These are phyloP conservation scores for Agelastica alni DNA, from an alignment of 2,888 invertebrate genomes.

Conservation along the genomic window DNA sequence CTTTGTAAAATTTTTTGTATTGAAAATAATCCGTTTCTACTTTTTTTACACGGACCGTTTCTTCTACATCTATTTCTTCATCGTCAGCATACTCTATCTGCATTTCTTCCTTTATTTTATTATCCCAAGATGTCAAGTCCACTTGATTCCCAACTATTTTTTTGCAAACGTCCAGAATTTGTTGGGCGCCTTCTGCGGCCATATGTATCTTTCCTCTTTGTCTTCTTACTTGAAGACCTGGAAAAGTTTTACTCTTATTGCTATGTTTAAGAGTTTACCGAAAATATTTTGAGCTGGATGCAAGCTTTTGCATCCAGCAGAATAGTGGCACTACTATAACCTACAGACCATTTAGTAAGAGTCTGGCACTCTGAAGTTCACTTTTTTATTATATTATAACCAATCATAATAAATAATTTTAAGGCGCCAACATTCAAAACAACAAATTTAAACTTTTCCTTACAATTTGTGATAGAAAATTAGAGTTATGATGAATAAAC, in stretches of 20 bases:
- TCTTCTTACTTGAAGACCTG: conserved; percentile 65
- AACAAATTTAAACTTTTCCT: too few relatives aligned
- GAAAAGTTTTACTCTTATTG: background rate
- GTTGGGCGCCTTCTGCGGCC: conserved; percentile 83
- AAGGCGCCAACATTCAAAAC: too few relatives aligned
- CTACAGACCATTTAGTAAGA: too few relatives aligned
- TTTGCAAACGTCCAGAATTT: conserved; percentile 77
- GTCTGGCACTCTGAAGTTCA: too few relatives aligned
- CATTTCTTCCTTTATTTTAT: conserved; percentile 82
- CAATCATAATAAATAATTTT: too few relatives aligned
- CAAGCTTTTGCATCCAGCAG: too few relatives aligned
- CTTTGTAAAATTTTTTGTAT: conserved; percentile 73
- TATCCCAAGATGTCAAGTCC: conserved; percentile 79
- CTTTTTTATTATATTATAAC: too few relatives aligned
- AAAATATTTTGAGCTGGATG: too few relatives aligned
- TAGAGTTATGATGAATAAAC: too few relatives aligned
- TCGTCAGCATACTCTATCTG: conserved; percentile 62
- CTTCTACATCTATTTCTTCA: conserved; percentile 55
- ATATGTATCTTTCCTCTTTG: conserved; percentile 71
- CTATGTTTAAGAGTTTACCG: too few relatives aligned
- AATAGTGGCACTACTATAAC: too few relatives aligned
- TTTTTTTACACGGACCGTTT: conserved; percentile 55
- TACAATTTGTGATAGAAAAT: too few relatives aligned
- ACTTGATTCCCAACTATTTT: conserved; percentile 73
- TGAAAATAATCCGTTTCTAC: conserved; percentile 67